These are phyloP conservation scores for Zoroaster sp. DNA, from an alignment of 53 echinoderm and acorn worm species.

Conservation along the genomic window DNA sequence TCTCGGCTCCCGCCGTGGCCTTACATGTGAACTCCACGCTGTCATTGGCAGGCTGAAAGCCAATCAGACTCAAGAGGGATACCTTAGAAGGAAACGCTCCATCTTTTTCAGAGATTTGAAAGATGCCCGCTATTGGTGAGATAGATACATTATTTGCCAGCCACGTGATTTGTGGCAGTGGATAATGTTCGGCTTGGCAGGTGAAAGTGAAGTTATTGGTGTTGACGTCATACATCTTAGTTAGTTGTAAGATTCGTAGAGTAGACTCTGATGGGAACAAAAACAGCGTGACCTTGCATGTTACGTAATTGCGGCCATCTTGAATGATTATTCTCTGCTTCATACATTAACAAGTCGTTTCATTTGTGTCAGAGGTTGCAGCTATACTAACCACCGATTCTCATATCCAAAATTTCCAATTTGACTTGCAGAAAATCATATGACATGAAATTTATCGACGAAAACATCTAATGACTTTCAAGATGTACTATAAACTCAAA, in stretches of 20 bases:
- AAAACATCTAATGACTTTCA: no score
- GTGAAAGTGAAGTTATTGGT: constrained; percentile 30
- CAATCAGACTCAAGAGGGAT: neutral
- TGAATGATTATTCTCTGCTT: neutral
- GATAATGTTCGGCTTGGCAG: constrained; percentile 22
- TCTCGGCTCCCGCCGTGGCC: neutral
- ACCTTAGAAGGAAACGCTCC: neutral
- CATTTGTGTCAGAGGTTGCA: no score
- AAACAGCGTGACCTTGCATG: neutral
- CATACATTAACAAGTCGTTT: no score
- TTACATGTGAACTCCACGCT: constrained; percentile 18
- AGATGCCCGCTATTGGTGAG: neutral
- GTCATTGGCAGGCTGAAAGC: constrained; percentile 30
- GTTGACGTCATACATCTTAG: constrained; percentile 5
- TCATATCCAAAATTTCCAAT: no score
- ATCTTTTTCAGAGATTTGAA: neutral
- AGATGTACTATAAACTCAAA: no score
- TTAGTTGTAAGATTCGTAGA: neutral
- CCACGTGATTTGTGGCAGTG: constrained; percentile 4
- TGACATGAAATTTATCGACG: no score
- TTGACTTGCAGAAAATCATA: no score
- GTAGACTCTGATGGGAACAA: constrained; percentile 3
- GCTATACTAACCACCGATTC: no score
- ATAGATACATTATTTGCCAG: constrained; percentile 9
- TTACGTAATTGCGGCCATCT: neutral